Evolutionary conservation across 2,113 vertebrate genomes (phyloP).

Genomic region (Casuarius casuarius): DNA sequence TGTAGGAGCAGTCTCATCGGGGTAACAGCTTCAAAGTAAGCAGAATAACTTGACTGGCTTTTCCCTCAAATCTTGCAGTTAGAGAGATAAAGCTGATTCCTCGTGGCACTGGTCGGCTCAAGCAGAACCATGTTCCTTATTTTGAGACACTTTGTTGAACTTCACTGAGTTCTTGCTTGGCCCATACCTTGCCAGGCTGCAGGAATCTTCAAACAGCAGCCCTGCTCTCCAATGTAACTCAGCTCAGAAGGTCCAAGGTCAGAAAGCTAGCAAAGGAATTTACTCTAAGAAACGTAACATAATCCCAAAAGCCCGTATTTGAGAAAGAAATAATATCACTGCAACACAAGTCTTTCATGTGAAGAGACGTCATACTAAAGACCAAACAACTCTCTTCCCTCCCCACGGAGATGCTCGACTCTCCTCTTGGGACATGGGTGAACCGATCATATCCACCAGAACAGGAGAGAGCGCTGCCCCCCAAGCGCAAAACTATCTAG

Average conservation of each 20-base stretch:
- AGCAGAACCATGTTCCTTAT: background rate
- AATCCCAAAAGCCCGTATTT: background rate
- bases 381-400: background rate
- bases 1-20: background rate
- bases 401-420: background rate
- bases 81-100: background rate
- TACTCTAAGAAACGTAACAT: background rate
- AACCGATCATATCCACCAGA: background rate
- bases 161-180: background rate
- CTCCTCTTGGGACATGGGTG: background rate
- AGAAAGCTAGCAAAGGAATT: background rate
- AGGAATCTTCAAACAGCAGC: background rate
- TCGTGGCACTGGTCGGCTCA: background rate
- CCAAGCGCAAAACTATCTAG: rapidly evolving
- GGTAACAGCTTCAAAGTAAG: background rate
- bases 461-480: background rate
- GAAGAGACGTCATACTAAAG: background rate
- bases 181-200: no score
- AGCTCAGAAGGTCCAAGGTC: background rate
- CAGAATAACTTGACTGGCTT: background rate
- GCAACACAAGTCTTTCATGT: background rate
- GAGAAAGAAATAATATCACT: background rate
- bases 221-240: rapidly evolving
- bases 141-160: background rate
- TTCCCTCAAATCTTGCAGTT: background rate